phyloP scores from a whole-genome alignment of 2,113 vertebrate species.

The Uropsilus gracilis region DNA sequence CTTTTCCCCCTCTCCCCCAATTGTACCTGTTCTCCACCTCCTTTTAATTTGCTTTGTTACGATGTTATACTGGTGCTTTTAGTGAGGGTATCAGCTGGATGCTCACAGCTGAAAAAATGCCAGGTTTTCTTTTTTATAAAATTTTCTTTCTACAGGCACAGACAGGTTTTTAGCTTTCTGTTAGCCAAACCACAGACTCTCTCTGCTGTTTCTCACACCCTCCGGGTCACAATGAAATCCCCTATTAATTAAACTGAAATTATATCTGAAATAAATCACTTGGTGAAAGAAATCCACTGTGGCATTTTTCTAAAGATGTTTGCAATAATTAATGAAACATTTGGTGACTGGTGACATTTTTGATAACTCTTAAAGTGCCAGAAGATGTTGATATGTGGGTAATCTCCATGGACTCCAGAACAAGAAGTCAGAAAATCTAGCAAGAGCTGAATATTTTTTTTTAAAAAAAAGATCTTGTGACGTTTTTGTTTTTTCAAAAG shows the following conservation, averaged over 20 bases:
- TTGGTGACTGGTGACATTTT: constrained; percentile 86
- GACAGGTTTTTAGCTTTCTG: constrained; percentile 80
- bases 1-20: too few relatives aligned
- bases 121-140: not conserved
- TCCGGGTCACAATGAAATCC: constrained; percentile 86
- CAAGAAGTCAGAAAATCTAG: constrained; percentile 66
- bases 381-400: constrained; percentile 81
- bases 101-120: constrained; percentile 69
- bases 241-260: constrained; percentile 91
- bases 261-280: constrained; percentile 88
- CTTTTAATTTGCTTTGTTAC: constrained; percentile 75
- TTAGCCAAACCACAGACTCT: constrained; percentile 75
- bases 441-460: constrained; percentile 70
- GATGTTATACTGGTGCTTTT: constrained; percentile 67
- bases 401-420: constrained; percentile 67
- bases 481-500: not conserved
- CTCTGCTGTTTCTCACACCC: constrained; percentile 84
- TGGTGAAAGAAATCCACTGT: constrained; percentile 82
- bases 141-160: constrained; percentile 74
- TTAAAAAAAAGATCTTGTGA: not conserved
- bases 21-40: not conserved
- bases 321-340: constrained; percentile 88
- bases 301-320: constrained; percentile 86
- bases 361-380: constrained; percentile 87
- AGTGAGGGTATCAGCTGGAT: constrained; percentile 64